phyloP scores from a whole-genome alignment of 2,888 invertebrate genomes.

The Drosophila nr. perissopoda region DNA sequence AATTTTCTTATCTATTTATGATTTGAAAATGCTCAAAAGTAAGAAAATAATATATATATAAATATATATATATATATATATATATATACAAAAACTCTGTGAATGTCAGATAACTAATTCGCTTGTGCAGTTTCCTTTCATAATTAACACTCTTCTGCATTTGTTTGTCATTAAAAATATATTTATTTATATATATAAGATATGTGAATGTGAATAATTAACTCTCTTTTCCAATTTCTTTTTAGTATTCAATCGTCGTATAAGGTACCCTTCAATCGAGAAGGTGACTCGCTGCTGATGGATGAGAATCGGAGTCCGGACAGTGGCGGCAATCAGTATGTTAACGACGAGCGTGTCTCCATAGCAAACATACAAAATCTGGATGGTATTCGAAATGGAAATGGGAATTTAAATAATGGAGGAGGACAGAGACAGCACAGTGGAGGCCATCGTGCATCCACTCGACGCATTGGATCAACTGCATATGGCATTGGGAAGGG shows the following conservation, averaged over 20 bases:
- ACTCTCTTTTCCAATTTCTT: not conserved
- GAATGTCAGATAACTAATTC: too few relatives aligned
- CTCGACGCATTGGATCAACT: slow-evolving; percentile 45
- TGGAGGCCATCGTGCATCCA: slow-evolving; percentile 29
- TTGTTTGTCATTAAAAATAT: not conserved
- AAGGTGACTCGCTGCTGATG: slow-evolving; percentile 64
- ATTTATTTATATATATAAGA: not conserved
- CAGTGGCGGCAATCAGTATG: slow-evolving; percentile 53
- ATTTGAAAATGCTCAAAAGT: not conserved
- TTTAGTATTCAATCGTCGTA: slow-evolving; percentile 55
- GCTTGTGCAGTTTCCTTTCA: not conserved
- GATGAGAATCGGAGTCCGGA: slow-evolving; percentile 81
- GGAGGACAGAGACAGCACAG: not conserved
- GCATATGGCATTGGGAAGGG: slow-evolving; percentile 19
- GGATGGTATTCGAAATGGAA: slow-evolving; percentile 28
- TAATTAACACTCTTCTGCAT: not conserved
- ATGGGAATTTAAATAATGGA: slow-evolving; percentile 6
- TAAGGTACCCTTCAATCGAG: slow-evolving; percentile 38
- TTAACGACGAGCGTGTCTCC: slow-evolving; percentile 52
- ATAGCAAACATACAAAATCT: slow-evolving; percentile 52
- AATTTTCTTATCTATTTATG: not conserved
- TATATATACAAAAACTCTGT: too few relatives aligned
- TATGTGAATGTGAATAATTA: not conserved
- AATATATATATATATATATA: not conserved
- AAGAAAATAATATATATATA: not conserved